Base-by-base conservation (phyloP, 1,140 invertebrate species). In the Nasonia giraulti region DNA sequence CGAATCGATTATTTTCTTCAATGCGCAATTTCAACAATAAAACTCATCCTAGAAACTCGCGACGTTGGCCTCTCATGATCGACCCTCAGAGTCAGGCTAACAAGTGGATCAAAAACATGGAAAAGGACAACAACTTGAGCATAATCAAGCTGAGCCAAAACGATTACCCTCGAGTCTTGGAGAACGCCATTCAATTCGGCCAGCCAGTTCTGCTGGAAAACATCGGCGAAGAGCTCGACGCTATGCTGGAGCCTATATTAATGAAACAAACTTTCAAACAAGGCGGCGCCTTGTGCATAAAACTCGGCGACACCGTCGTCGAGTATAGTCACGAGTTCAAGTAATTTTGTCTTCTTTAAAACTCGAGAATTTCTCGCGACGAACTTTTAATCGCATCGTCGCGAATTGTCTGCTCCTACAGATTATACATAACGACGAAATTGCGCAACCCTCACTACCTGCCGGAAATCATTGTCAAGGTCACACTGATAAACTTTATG, bases 41-140 rank as follows among this genome's bases (percentile, higher is more conserved):
- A 44, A 73, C n/a, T 62, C 2, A 0, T 69, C 87, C 33, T 78
- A 97, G 96, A 90, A 96, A 96, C 90, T 95, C 97, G 6, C 95
- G 97, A 85, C 94, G 98, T 86, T 97, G 97, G 96, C 97, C 98
- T 0, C 90, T 99, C 23, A 97, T 99, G 95, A 98, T 99, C 88
- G 98, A 99, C 93, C 98, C 98, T 0, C 98, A 99, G 93, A 96
- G 95, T 11, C 98, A 99, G 92, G 98, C 98, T 0, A 98, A 98
- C 87, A 97, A 98, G 90, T 99, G 98, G 98, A 95, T 98, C 7
- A 98, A 98, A 93, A 98, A 98, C 90, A 96, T 97, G 95, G 97
- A 99, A 91, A 97, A 97, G 89, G 94, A 95, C 20, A 97, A 97
- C 85, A 97, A 97, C 91, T 92, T 99, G 37, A 96, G 95, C 84